These are phyloP conservation scores for Siderastrea siderea DNA, from an alignment of 92 coral and sea anemone genomes.

Conservation along the genomic window DNA sequence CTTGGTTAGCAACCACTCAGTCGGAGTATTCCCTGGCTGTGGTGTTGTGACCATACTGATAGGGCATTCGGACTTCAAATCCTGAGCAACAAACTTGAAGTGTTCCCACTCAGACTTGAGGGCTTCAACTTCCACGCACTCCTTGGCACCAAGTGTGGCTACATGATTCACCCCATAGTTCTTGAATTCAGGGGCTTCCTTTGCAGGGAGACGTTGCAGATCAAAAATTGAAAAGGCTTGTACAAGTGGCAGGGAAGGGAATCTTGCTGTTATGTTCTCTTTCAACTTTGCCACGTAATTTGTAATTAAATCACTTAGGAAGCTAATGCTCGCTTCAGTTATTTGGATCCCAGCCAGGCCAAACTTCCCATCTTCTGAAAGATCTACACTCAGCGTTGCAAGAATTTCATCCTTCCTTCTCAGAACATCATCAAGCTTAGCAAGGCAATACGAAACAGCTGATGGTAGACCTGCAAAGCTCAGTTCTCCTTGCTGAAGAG, in stretches of 20 bases:
- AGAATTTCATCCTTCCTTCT: conserved; percentile 26
- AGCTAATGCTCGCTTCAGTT: conserved; percentile 45
- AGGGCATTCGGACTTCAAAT: conserved; percentile 57
- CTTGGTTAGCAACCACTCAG: conserved; percentile 72
- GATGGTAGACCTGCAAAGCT: conserved; percentile 61
- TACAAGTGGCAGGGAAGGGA: conserved; percentile 62
- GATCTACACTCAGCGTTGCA: conserved; percentile 51
- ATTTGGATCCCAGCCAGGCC: conserved; percentile 54
- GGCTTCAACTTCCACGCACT: conserved; percentile 55
- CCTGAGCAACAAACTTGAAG: conserved; percentile 61
- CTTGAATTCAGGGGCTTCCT: conserved; percentile 61
- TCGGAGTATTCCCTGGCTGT: conserved; percentile 32
- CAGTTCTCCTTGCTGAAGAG: conserved; percentile 67
- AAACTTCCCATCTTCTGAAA: conserved; percentile 49
- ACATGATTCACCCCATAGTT: conserved; percentile 46
- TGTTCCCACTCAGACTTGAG: conserved; percentile 67
- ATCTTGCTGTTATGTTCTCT: conserved; percentile 67
- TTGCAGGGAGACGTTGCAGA: conserved; percentile 46
- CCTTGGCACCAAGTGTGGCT: conserved; percentile 61
- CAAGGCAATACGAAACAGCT: conserved; percentile 65
- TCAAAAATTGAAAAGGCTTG: conserved; percentile 59
- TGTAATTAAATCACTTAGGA: conserved; percentile 41
- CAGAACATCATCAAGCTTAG: conserved; percentile 31
- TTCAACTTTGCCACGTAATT: conserved; percentile 51
- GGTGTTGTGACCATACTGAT: conserved; percentile 22